A percentile compares a stretch with the other conserved stretches of the same genome.
phyloP scores from a whole-genome alignment of 2,797 vertebrate genomes.

The Adelosebastes latens region DNA sequence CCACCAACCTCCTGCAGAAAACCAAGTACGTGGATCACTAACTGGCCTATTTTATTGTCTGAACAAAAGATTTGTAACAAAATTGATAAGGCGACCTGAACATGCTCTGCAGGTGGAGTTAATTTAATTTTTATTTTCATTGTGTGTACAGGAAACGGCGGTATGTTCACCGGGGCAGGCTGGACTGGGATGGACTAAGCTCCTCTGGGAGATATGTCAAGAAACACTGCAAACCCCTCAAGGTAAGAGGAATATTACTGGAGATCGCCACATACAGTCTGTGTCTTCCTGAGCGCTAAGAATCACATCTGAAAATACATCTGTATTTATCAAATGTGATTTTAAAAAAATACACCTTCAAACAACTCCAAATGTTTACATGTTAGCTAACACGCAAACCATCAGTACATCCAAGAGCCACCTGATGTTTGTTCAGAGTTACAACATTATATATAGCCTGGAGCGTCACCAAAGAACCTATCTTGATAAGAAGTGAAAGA shows the following conservation, averaged over 20 bases:
- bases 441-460: too few species aligned
- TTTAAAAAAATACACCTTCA: background rate
- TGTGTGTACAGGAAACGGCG: conserved; percentile 82
- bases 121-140: background rate
- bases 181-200: conserved; percentile 89
- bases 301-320: background rate
- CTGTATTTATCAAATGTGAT: background rate
- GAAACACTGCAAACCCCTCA: conserved; percentile 88
- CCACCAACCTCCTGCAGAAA: conserved; percentile 87
- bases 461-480: too few species aligned
- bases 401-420: too few species aligned
- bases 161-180: conserved; percentile 83
- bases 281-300: background rate
- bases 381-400: too few species aligned
- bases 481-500: too few species aligned
- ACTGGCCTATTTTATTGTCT: background rate
- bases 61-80: background rate
- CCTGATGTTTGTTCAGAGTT: too few species aligned
- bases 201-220: conserved; percentile 86
- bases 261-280: background rate
- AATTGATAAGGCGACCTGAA: background rate
- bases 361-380: too few species aligned
- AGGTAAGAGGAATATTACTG: conserved; percentile 73
- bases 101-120: background rate
- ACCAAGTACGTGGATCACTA: conserved; percentile 78